phyloP scores from a whole-genome alignment of 2,888 invertebrate genomes.

The Alviniconcha strummeri region DNA sequence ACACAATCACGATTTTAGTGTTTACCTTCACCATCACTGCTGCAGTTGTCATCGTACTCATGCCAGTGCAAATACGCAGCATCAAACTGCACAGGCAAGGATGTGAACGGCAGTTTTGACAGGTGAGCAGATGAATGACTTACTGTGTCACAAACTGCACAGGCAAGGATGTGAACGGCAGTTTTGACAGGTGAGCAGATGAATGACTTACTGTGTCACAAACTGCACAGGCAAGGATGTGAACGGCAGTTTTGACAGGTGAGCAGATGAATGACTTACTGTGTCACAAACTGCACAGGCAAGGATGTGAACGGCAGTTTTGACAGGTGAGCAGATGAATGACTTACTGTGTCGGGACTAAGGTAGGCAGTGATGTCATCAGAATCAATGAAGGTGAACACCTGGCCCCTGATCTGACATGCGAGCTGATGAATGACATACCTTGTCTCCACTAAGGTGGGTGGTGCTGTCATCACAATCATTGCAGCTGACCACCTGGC shows the following conservation, averaged over 20 bases:
- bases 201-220: no score
- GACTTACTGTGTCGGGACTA: not conserved
- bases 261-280: not conserved
- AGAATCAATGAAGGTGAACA: constrained; percentile 75
- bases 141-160: no score
- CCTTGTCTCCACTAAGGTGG: not conserved
- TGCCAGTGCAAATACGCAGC: no score
- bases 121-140: no score
- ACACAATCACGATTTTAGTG: no score
- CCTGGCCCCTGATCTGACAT: constrained; percentile 80
- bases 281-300: not conserved
- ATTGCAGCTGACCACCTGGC: constrained; percentile 79
- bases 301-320: constrained; percentile 78
- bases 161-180: not conserved
- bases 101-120: not conserved
- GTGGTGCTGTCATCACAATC: not conserved
- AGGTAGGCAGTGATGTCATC: not conserved
- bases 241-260: no score
- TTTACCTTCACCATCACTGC: no score
- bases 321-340: constrained; percentile 80
- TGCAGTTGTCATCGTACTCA: no score
- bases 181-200: not conserved
- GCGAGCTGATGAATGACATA: constrained; percentile 82
- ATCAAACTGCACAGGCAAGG: no score
- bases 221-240: not conserved